Evolutionary conservation across 2,113 vertebrate species (phyloP).

Genomic region (Hipposideros armiger): DNA sequence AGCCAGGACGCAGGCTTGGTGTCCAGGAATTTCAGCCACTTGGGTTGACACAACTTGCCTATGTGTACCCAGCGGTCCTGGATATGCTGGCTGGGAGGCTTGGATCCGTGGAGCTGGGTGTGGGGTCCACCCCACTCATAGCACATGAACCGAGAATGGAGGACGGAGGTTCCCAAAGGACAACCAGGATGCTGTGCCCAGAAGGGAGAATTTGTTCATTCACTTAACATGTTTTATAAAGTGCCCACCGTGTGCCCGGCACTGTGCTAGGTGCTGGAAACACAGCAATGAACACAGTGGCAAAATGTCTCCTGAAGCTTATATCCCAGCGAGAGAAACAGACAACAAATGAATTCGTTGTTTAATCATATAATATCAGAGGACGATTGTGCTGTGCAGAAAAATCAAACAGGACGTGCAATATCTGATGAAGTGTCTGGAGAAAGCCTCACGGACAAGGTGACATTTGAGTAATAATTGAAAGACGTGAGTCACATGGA

Average conservation of each 20-base stretch:
- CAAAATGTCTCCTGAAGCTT: rapidly evolving
- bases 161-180: not conserved
- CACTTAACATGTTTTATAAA: not conserved
- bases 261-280: not conserved
- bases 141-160: not conserved
- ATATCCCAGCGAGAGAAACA: not conserved
- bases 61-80: not conserved
- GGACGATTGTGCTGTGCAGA: not conserved
- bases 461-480: rapidly evolving
- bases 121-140: not conserved
- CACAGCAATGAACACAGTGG: not conserved
- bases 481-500: not conserved
- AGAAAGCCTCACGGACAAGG: not conserved
- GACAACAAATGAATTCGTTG: not conserved
- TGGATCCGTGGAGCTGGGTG: not conserved
- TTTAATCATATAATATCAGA: not conserved
- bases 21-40: not conserved
- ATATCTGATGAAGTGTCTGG: rapidly evolving
- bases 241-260: rapidly evolving
- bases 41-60: not conserved
- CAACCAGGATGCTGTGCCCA: not conserved
- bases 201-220: not conserved
- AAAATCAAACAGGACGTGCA: not conserved
- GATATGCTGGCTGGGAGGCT: not conserved
- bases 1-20: not conserved